Evolutionary conservation across 2,113 vertebrate genomes (phyloP).

Genomic region (Leucosticte australis): DNA sequence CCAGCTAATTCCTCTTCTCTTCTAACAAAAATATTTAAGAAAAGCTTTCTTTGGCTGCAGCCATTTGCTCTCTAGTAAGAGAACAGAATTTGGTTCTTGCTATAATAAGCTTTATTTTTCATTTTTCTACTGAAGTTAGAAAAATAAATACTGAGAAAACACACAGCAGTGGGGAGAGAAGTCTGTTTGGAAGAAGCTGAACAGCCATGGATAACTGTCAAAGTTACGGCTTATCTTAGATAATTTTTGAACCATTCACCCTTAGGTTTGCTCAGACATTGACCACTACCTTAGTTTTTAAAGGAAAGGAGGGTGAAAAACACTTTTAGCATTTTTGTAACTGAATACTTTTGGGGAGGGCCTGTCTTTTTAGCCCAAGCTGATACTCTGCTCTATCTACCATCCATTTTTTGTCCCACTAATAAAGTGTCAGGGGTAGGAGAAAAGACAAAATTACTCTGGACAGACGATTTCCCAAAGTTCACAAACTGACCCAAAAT

Average conservation of each 20-base stretch:
- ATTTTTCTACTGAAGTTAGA: neutral
- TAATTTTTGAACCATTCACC: neutral
- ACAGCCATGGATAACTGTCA: neutral
- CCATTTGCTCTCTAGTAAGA: slow-evolving; percentile 5
- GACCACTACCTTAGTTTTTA: neutral
- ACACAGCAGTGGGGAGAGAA: neutral
- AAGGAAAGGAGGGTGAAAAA: neutral
- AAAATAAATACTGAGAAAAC: neutral
- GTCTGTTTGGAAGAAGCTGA: neutral
- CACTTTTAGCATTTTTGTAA: neutral
- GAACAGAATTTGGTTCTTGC: neutral
- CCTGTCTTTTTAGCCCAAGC: neutral
- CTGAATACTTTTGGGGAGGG: neutral
- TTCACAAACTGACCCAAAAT: neutral
- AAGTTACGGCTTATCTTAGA: neutral
- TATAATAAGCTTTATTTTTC: neutral
- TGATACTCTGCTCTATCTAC: neutral
- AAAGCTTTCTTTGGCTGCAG: slow-evolving; percentile 24
- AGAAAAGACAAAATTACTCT: neutral
- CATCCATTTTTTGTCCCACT: neutral
- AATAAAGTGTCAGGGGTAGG: neutral
- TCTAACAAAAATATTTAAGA: slow-evolving; percentile 43
- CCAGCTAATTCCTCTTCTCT: slow-evolving; percentile 59
- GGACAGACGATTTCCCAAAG: neutral
- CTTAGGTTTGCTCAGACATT: neutral